Conservation (phyloP, 2,113 vertebrate genomes). For the Zapus hudsonius region DNA sequence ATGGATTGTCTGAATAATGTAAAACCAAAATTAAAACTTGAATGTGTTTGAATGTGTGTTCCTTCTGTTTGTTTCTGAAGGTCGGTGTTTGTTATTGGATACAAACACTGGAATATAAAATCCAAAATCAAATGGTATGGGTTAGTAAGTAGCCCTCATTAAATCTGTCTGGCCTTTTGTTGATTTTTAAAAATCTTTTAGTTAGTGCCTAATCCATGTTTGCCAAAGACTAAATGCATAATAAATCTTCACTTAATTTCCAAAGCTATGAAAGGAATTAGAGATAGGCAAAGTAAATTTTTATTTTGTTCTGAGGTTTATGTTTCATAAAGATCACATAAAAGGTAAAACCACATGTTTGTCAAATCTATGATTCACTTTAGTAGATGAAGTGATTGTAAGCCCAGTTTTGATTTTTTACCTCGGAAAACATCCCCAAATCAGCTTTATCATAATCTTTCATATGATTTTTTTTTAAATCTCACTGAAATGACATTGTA, state of each 20-base stretch:
- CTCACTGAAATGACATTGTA: not conserved
- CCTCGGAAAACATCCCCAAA: not conserved
- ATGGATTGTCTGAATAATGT: not conserved
- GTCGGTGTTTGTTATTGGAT: not conserved
- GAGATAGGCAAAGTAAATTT: not conserved
- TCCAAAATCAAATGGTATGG: conserved; percentile 40
- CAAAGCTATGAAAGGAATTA: conserved; percentile 26
- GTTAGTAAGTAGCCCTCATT: not conserved
- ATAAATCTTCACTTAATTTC: conserved; percentile 44
- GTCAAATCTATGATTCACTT: not conserved
- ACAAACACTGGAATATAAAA: conserved; percentile 25
- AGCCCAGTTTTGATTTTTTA: not conserved
- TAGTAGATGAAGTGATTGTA: not conserved
- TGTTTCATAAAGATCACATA: conserved; percentile 10
- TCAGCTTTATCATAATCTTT: no score
- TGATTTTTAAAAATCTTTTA: not conserved
- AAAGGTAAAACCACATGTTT: not conserved
- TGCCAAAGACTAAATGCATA: not conserved
- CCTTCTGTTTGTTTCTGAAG: not conserved
- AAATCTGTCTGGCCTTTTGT: conserved; percentile 15
- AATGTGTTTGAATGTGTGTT: not conserved
- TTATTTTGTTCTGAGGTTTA: not conserved
- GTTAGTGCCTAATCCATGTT: not conserved
- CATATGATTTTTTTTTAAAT: no score
- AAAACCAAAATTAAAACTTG: not conserved